Conservation (phyloP, 2,797 vertebrate genomes). For the Hapalemur alaotrensis region DNA sequence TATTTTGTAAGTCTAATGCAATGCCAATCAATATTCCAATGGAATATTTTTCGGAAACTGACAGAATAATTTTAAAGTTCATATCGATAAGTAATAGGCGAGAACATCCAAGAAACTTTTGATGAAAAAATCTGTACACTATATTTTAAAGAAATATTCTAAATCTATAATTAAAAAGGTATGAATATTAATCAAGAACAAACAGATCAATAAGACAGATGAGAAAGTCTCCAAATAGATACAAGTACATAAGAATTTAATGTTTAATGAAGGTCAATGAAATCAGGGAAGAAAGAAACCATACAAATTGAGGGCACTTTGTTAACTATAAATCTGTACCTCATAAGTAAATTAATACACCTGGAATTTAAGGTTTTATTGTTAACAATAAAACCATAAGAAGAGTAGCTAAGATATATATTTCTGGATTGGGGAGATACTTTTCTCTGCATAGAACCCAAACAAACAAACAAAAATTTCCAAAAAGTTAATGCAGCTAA, state of each 20-base stretch:
- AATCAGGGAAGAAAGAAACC: not conserved
- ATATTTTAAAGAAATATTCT: not conserved
- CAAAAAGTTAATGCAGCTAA: not conserved
- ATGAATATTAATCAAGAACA: not conserved
- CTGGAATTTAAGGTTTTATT: not conserved
- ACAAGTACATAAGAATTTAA: not conserved
- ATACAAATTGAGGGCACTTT: not conserved
- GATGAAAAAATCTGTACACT: not conserved
- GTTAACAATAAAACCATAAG: slow-evolving; percentile 6
- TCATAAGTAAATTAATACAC: not conserved
- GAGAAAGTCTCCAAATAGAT: not conserved
- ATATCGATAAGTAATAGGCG: not conserved
- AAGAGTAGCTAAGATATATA: not conserved
- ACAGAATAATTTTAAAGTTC: not conserved
- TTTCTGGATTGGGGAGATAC: not conserved
- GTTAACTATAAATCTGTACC: not conserved
- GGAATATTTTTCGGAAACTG: not conserved
- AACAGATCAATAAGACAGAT: not conserved
- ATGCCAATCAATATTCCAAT: not conserved
- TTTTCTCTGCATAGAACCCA: not conserved
- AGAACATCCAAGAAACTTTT: not conserved
- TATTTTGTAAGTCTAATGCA: not conserved
- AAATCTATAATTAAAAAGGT: not conserved
- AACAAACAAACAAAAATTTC: not conserved
- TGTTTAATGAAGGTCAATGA: not conserved